Percentiles rank a stretch among this genome's conserved stretches.
phyloP scores from a whole-genome alignment of 2,113 vertebrate species.

The Pyxicephalus adspersus region DNA sequence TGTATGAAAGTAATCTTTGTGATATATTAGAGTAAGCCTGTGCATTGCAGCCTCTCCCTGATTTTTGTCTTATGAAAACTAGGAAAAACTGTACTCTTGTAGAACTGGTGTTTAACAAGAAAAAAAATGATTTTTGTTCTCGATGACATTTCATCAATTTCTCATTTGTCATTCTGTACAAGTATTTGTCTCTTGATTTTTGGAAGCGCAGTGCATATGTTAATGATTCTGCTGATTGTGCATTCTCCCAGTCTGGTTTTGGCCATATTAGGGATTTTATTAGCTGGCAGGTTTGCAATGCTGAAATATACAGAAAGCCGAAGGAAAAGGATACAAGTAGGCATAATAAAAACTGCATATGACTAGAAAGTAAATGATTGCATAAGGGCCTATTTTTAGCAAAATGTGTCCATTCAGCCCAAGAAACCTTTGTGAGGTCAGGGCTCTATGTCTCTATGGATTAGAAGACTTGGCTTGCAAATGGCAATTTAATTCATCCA shows the following conservation, averaged over 20 bases:
- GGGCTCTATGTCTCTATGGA: too few relatives aligned
- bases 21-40: too few relatives aligned
- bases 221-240: conserved; percentile 33
- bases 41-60: too few relatives aligned
- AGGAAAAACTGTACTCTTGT: too few relatives aligned
- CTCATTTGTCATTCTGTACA: neutral
- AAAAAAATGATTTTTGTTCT: neutral
- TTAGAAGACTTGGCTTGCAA: too few relatives aligned
- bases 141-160: neutral
- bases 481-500: too few relatives aligned
- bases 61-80: too few relatives aligned
- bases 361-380: neutral
- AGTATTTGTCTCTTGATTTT: conserved; percentile 23
- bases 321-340: neutral
- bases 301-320: conserved; percentile 14
- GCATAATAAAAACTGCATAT: conserved; percentile 11
- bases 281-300: conserved; percentile 9
- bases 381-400: neutral
- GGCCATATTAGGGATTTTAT: neutral
- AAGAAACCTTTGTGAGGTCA: too few relatives aligned
- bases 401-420: too few relatives aligned
- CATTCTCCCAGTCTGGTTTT: conserved; percentile 17
- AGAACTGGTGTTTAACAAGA: too few relatives aligned
- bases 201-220: neutral
- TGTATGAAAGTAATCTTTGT: too few relatives aligned